Evolutionary conservation across 2,113 vertebrate species (phyloP), one percentile per base, ranked within the genome.

Genomic region (Eulemur macaco): DNA sequence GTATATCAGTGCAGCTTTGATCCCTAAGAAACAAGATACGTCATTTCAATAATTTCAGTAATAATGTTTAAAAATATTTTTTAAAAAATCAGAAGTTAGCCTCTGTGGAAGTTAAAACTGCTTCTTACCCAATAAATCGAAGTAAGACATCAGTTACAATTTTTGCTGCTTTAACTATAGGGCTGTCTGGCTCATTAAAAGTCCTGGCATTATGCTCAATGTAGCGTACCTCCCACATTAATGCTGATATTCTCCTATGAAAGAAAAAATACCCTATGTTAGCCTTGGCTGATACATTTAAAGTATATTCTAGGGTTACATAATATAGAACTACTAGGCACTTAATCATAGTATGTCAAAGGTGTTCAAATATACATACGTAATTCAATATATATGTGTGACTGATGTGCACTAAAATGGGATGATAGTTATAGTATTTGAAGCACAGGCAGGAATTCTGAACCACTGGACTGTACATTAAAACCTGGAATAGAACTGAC

Each of bases 221-320:
- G 97, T 99, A 99, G 86, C 99, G 99, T 69, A 99, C 99, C 97
- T 99, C 99, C 99, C 99, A 99, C 99, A 99, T 99, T 94, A 99
- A 98, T 2, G 99, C 99, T 91, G 99, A 99, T 98, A 99, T 99
- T 96, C 99, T 99, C 98, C 99, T 99, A 74, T 18, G 85, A 92
- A 93, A 92, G 39, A 96, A 93, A 96, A 94, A 89, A 84, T 18
- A 86, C 8, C 18, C 1, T 76, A 50, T 92, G 56, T 96, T 95
- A 98, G 34, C 56, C 27, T 92, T 85, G 42, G 25, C 13, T 74
- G 1, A 93, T 69, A 96, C 17, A 90, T 71, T 84, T 94, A 81
- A 77, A 71, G 27, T 85, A 39, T 85, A 94, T 69, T 83, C 73
- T 87, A 93, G 69, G n/a, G 76, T 91, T 80, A 89, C 58, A 50